Evolutionary conservation across 2,888 invertebrate species (phyloP).

Genomic region (Elysia crispata): DNA sequence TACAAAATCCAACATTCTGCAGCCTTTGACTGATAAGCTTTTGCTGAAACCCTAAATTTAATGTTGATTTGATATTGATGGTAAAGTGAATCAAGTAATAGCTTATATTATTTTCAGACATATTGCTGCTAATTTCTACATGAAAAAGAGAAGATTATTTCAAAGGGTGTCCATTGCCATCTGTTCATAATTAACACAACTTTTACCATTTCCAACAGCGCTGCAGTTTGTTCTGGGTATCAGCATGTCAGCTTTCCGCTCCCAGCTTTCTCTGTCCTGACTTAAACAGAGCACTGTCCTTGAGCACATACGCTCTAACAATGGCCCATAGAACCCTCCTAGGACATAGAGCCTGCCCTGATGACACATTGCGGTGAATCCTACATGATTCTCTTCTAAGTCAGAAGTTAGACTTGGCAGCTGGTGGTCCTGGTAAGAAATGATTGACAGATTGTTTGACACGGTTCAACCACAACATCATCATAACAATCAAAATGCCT

Average conservation of each 20-base stretch:
- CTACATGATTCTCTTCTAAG: not conserved
- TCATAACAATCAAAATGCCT: no score
- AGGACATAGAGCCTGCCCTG: slow-evolving; percentile 23
- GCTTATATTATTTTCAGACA: no score
- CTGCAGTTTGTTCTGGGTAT: slow-evolving; percentile 16
- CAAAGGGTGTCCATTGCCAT: no score
- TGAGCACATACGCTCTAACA: slow-evolving; percentile 22
- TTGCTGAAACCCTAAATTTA: not conserved
- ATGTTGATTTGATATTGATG: no score
- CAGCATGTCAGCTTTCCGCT: slow-evolving; percentile 18
- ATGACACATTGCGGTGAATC: slow-evolving; percentile 20
- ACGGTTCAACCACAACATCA: no score
- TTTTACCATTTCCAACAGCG: slow-evolving; percentile 6
- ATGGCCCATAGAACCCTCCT: slow-evolving; percentile 34
- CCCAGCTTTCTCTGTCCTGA: slow-evolving; percentile 9
- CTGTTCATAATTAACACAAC: no score
- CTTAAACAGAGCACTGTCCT: slow-evolving; percentile 12
- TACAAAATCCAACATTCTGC: no score
- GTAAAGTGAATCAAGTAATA: no score
- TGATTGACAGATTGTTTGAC: no score
- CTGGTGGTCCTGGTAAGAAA: slow-evolving; percentile 42
- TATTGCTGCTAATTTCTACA: no score
- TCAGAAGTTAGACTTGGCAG: slow-evolving; percentile 24
- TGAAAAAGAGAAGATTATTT: no score
- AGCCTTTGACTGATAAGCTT: no score